phyloP scores from a whole-genome alignment of 2,797 vertebrate genomes.

The Miichthys miiuy region DNA sequence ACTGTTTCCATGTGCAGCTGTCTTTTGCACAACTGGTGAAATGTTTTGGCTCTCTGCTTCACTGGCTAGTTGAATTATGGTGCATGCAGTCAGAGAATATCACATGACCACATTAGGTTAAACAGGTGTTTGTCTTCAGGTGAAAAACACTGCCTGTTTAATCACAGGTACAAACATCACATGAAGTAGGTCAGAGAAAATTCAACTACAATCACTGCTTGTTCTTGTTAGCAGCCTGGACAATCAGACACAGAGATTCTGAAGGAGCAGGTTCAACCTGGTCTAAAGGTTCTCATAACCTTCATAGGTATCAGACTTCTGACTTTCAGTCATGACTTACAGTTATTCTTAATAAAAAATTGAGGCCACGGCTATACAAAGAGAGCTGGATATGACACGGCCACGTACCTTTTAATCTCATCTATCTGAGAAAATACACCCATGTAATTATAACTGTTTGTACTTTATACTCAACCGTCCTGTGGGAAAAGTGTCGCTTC shows the following conservation, averaged over 20 bases:
- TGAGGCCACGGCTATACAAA: too few species aligned
- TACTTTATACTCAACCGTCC: not conserved
- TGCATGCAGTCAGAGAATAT: not conserved
- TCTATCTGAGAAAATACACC: not conserved
- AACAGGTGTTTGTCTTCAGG: not conserved
- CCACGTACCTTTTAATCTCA: not conserved
- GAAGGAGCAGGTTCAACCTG: too few species aligned
- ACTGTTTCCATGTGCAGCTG: not conserved
- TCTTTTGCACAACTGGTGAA: too few species aligned
- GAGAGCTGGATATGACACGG: too few species aligned
- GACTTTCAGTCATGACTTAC: too few species aligned
- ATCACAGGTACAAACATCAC: not conserved
- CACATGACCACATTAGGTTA: not conserved
- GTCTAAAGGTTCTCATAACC: too few species aligned
- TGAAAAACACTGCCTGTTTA: not conserved
- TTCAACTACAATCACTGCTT: not conserved
- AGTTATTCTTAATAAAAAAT: too few species aligned
- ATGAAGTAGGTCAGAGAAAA: not conserved
- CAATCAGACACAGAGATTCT: not conserved
- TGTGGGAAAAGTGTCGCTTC: not conserved
- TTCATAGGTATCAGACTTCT: too few species aligned
- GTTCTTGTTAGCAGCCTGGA: not conserved
- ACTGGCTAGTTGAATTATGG: not conserved
- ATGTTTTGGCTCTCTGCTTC: not conserved
- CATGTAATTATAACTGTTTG: not conserved